phyloP scores from a whole-genome alignment of 2,888 invertebrate genomes.

The Tholera decimalis region DNA sequence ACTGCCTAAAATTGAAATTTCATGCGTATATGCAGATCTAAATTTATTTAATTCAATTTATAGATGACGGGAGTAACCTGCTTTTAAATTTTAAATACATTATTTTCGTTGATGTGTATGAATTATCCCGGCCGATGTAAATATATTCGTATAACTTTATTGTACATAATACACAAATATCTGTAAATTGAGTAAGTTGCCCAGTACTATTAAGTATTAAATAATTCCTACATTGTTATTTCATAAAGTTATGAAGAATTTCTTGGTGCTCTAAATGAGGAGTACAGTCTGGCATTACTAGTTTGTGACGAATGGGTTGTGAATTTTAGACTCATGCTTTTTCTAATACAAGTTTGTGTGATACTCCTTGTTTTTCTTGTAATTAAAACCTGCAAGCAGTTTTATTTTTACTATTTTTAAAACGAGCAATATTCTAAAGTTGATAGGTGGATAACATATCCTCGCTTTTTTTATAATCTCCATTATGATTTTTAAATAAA shows the following conservation, averaged over 20 bases:
- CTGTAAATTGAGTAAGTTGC: too few species aligned
- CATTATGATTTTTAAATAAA: background rate
- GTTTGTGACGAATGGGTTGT: slow-evolving; percentile 4
- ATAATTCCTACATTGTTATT: background rate
- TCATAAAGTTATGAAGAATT: slow-evolving; percentile 6
- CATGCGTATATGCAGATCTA: too few species aligned
- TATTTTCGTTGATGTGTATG: slow-evolving; percentile 7
- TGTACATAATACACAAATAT: slow-evolving; percentile 4
- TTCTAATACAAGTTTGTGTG: slow-evolving; percentile 10
- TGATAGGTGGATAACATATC: too few species aligned
- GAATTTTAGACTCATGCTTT: background rate
- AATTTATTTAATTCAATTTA: background rate
- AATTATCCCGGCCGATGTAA: slow-evolving; percentile 5
- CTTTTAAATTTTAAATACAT: background rate
- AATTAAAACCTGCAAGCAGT: slow-evolving; percentile 5
- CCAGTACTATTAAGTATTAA: too few species aligned
- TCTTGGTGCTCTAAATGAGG: slow-evolving; percentile 41
- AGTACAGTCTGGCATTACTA: slow-evolving; percentile 10
- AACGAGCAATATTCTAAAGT: background rate
- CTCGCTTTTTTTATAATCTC: background rate
- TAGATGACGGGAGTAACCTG: background rate
- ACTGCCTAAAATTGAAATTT: too few species aligned
- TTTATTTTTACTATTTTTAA: slow-evolving; percentile 5
- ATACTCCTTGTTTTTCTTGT: slow-evolving; percentile 13
- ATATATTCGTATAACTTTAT: background rate